phyloP scores from a whole-genome alignment of 2,888 invertebrate species.

The Macrophya annulata region DNA sequence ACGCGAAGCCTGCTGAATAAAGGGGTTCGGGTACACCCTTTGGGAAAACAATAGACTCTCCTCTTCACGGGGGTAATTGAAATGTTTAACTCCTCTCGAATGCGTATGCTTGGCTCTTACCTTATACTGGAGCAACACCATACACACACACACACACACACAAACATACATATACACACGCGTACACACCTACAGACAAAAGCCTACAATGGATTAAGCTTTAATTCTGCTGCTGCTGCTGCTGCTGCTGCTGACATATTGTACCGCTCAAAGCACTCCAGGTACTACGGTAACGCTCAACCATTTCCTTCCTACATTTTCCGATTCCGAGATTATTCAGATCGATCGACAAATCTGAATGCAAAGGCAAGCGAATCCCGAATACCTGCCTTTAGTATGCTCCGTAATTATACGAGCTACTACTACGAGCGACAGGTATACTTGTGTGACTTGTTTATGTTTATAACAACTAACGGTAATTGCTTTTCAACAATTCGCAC shows the following conservation, averaged over 20 bases:
- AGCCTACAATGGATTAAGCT: conserved; percentile 18
- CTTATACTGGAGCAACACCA: background rate
- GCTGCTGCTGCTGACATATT: background rate
- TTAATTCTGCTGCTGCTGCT: background rate
- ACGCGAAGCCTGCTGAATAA: background rate
- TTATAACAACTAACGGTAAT: conserved; percentile 27
- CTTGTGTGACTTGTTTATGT: conserved; percentile 21
- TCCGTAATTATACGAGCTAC: conserved; percentile 14
- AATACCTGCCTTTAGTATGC: background rate
- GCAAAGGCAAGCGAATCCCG: background rate
- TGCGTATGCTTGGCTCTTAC: conserved; percentile 2
- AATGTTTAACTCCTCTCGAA: conserved; percentile 52
- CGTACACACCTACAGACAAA: background rate
- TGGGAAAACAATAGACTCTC: conserved; percentile 41
- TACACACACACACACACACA: background rate
- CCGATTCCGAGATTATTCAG: background rate
- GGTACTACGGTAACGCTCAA: background rate
- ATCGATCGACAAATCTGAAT: conserved; percentile 3
- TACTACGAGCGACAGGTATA: background rate
- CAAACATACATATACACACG: background rate
- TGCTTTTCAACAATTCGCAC: conserved; percentile 40
- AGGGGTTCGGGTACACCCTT: conserved; percentile 23
- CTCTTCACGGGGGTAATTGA: conserved; percentile 48
- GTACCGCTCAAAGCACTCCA: background rate
- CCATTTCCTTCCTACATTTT: background rate